phyloP scores from a whole-genome alignment of 2,888 invertebrate species.

The Drosophila nigritarsus region DNA sequence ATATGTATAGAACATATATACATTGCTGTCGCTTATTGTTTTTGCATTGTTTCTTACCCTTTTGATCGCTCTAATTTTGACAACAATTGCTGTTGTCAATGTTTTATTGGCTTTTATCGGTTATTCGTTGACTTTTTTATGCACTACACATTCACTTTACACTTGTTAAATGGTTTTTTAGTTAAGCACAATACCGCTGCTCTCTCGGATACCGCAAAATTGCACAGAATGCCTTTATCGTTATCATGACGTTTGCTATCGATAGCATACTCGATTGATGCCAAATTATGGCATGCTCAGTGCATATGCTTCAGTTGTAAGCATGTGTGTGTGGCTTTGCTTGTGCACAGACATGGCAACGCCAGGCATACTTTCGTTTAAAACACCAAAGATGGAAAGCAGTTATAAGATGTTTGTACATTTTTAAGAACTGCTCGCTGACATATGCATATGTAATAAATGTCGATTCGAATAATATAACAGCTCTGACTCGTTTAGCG shows the following conservation, averaged over 20 bases:
- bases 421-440: background rate
- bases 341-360: background rate
- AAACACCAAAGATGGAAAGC: background rate
- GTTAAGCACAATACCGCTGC: constrained; percentile 30
- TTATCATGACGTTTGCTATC: constrained; percentile 8
- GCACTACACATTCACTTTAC: constrained; percentile 26
- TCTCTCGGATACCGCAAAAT: constrained; percentile 47
- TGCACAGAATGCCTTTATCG: constrained; percentile 32
- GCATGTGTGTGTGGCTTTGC: background rate
- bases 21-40: constrained; percentile 21
- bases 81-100: constrained; percentile 22
- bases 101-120: background rate
- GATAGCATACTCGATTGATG: constrained; percentile 12
- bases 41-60: constrained; percentile 42
- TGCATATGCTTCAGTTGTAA: background rate
- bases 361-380: background rate
- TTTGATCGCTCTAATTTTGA: constrained; percentile 12
- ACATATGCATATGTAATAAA: background rate
- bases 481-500: background rate
- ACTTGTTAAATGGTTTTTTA: constrained; percentile 30
- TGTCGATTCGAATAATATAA: background rate
- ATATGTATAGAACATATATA: background rate
- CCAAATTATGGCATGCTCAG: background rate
- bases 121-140: constrained; percentile 5
- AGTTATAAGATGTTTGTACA: background rate